A percentile compares a stretch with the other conserved stretches of the same genome.
These are phyloP conservation scores for Artemia sinica DNA, from an alignment of 2,888 invertebrate species.

Conservation along the genomic window DNA sequence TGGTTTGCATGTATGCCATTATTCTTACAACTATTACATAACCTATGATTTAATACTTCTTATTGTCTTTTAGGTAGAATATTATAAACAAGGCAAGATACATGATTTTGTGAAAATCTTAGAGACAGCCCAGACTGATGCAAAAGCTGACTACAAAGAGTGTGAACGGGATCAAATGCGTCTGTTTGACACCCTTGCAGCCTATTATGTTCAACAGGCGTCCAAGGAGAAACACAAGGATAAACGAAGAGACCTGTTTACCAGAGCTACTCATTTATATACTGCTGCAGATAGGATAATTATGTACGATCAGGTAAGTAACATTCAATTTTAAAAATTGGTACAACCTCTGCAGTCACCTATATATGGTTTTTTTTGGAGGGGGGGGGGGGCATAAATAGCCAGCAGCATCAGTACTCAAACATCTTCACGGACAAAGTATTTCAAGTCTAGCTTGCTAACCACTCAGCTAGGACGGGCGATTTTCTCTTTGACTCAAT, in stretches of 20 bases:
- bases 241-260: conserved; percentile 78
- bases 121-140: conserved; percentile 69
- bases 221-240: conserved; percentile 89
- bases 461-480: too few relatives aligned
- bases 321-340: too few relatives aligned
- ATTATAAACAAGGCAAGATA: conserved; percentile 81
- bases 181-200: conserved; percentile 89
- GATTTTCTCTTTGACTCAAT: too few relatives aligned
- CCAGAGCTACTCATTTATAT: conserved; percentile 89
- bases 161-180: conserved; percentile 96
- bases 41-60: conserved; percentile 14
- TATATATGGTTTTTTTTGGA: too few relatives aligned
- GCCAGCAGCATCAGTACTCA: too few relatives aligned
- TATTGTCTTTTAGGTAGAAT: conserved; percentile 55
- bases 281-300: conserved; percentile 97
- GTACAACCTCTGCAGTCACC: too few relatives aligned
- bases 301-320: conserved; percentile 86
- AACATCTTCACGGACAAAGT: too few relatives aligned
- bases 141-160: conserved; percentile 67
- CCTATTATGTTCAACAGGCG: conserved; percentile 91
- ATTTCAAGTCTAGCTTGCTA: too few relatives aligned
- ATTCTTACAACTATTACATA: not conserved
- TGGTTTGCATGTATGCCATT: conserved; percentile 28
- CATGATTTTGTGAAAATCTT: conserved; percentile 86
- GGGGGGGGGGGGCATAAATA: too few relatives aligned